Base-by-base conservation (phyloP, 2,797 vertebrate species). In the Cercopithecus diana region DNA sequence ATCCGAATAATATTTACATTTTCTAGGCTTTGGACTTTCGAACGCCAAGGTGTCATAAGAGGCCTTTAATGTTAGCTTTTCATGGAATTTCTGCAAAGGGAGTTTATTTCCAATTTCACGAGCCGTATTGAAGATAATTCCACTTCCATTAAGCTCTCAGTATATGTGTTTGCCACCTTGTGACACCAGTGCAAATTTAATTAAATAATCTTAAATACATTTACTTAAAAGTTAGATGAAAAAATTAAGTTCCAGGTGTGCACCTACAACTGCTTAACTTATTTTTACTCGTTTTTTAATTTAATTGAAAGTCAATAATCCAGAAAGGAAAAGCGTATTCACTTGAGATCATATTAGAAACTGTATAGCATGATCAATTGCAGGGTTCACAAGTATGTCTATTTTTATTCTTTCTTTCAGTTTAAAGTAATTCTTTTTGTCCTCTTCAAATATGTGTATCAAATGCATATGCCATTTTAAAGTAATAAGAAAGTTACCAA, bases 251-350 rank as follows among this genome's bases (percentile, higher is more conserved):
- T 81, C 58, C 61, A 91, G 17, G 85, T 86, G 12, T 94, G 97
- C 2, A 30, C 4, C 28, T 95, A 12, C 36, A 95, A 90, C 86
- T 95, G 1, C 28, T 97, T 91, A 39, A 92, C 76, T 96, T 96
- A 85, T 97, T 80, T 75, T 15, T 83, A n/a, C n/a, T 70, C 33
- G 26, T 81, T 81, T 93, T 85, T 58, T 13, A 85, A 83, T 67
- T 97, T 97, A 98, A 80, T 64, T 76, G 17, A 86, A 97, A 96
- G 24, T 92, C 91, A 97, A 96, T 93, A 86, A 97, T 50, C 5
- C 30, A 73, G 15, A 96, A 97, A 95, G 70, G 28, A 41, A 98
- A 96, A 14, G 1, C 9, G n/a, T 81, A 89, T 3, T 95, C 10
- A 92, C 2, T 64, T 89, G 86, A 92, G 28, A 84, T 90, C 90